A percentile compares a stretch with the other conserved stretches of the same genome.
These are phyloP conservation scores for Falco punctatus DNA, from an alignment of 2,113 vertebrate species.

Conservation along the genomic window DNA sequence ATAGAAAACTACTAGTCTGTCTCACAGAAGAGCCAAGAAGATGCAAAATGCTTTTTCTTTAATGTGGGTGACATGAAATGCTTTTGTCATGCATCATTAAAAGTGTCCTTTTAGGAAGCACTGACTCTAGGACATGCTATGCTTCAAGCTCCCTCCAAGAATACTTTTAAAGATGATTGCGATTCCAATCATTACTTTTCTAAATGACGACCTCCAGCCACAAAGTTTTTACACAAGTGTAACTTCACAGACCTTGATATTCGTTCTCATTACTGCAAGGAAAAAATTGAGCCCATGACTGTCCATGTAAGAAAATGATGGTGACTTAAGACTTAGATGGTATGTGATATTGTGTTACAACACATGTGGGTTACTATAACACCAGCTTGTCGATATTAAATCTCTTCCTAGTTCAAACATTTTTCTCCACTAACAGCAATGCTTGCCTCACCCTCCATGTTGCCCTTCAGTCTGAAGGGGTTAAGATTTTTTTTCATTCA, in stretches of 20 bases:
- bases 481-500: background rate
- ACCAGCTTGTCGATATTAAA: background rate
- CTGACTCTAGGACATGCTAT: background rate
- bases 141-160: background rate
- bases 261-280: rapidly evolving
- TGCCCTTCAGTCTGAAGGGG: background rate
- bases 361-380: background rate
- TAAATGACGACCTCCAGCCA: background rate
- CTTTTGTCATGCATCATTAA: background rate
- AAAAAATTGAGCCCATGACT: background rate
- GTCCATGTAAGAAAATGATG: background rate
- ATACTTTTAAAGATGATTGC: background rate
- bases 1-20: background rate
- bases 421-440: background rate
- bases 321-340: background rate
- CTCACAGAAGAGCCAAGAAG: background rate
- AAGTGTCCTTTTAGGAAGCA: background rate
- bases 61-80: background rate
- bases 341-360: background rate
- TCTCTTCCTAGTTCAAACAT: background rate
- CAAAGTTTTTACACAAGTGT: background rate
- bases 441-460: background rate
- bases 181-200: background rate
- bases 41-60: background rate
- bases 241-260: background rate